phyloP scores from a whole-genome alignment of 2,113 vertebrate species.

The Condylura cristata region DNA sequence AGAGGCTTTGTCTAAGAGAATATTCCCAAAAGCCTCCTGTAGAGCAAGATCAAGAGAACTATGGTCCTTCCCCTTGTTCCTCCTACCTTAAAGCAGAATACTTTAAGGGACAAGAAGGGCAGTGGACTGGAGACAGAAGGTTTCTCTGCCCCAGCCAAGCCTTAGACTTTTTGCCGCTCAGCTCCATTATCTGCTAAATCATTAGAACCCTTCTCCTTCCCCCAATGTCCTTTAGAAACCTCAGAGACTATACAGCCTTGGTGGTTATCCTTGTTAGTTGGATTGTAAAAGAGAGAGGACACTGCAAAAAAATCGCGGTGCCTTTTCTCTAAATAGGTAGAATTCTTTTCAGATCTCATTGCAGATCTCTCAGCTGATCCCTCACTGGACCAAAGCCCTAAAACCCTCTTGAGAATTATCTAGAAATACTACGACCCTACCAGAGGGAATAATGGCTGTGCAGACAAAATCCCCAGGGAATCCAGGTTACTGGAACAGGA shows the following conservation, averaged over 20 bases:
- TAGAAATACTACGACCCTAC: neutral
- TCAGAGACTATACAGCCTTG: neutral
- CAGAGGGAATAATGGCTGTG: neutral
- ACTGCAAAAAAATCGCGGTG: neutral
- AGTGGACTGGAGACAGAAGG: neutral
- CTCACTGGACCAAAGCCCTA: neutral
- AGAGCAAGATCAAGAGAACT: neutral
- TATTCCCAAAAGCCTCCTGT: neutral
- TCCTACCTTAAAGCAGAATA: neutral
- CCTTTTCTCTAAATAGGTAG: neutral
- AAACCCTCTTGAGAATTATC: neutral
- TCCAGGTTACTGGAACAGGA: neutral
- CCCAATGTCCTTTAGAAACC: too few relatives aligned
- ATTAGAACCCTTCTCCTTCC: neutral
- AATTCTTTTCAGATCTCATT: conserved; percentile 6
- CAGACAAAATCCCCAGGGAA: conserved; percentile 32
- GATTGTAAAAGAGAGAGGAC: neutral
- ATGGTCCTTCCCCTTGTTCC: neutral
- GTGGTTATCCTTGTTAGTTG: neutral
- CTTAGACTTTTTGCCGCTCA: neutral
- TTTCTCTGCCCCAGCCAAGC: neutral
- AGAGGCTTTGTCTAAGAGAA: neutral
- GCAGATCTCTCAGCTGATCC: neutral
- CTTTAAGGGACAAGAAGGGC: neutral
- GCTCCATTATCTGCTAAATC: neutral